Conservation (phyloP, 2,113 vertebrate species). For the Anser cygnoides region DNA sequence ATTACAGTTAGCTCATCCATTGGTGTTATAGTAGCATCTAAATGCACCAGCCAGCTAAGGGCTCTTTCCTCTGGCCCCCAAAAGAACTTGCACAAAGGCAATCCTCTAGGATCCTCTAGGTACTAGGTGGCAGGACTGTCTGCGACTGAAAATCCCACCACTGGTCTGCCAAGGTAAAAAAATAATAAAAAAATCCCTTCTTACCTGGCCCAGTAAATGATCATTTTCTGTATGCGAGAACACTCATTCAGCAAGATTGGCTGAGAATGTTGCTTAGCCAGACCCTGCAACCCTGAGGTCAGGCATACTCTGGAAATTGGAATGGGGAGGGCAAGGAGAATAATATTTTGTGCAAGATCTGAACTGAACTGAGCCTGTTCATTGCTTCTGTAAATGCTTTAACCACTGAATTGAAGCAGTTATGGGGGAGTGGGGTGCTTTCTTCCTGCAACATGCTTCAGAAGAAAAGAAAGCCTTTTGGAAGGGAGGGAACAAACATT, state of each 20-base stretch:
- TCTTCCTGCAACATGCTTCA: background rate
- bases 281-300: background rate
- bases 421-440: background rate
- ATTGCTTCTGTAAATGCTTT: background rate
- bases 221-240: background rate
- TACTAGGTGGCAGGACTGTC: background rate
- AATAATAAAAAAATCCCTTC: background rate
- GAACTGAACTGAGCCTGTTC: background rate
- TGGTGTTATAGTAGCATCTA: background rate
- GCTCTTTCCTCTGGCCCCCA: background rate
- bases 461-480: background rate
- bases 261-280: background rate
- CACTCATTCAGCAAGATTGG: background rate
- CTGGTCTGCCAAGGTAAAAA: background rate
- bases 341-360: background rate
- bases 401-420: background rate
- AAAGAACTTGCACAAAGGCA: background rate
- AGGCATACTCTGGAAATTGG: background rate
- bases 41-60: background rate
- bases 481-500: background rate
- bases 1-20: slow-evolving; percentile 18
- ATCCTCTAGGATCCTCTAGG: background rate
- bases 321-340: background rate
- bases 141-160: background rate
- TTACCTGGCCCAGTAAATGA: background rate